phyloP scores from a whole-genome alignment of 2,113 vertebrate species.

The Syrrhaptes paradoxus region DNA sequence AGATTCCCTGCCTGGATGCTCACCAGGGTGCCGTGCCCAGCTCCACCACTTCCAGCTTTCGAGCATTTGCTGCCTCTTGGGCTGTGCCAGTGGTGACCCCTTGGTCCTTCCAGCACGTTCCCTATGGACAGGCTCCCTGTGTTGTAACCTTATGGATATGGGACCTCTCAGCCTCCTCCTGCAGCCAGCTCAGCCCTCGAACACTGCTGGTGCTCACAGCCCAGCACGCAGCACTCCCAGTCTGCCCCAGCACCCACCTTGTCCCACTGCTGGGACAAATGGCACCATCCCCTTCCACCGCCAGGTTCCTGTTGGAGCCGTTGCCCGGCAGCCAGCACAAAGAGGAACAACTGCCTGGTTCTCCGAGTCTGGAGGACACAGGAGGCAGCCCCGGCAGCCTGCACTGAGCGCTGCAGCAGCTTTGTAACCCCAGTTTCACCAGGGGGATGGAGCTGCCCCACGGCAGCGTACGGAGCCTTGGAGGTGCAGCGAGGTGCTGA shows the following conservation, averaged over 20 bases:
- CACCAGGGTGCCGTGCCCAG: neutral
- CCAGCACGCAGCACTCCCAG: neutral
- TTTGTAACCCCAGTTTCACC: neutral
- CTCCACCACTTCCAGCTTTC: neutral
- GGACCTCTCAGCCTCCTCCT: neutral
- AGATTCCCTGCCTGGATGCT: neutral
- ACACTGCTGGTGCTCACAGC: rapidly evolving
- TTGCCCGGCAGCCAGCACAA: neutral
- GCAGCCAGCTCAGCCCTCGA: neutral
- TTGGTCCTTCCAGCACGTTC: neutral
- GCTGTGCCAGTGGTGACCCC: neutral
- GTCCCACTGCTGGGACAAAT: neutral
- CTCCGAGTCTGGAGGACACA: neutral
- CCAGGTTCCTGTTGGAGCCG: neutral
- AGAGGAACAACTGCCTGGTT: neutral
- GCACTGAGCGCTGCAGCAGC: neutral
- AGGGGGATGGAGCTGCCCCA: neutral
- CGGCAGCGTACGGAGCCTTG: rapidly evolving
- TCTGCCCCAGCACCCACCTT: too few species aligned
- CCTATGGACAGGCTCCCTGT: rapidly evolving
- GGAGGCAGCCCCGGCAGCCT: neutral
- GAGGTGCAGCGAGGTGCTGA: neutral
- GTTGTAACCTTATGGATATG: neutral
- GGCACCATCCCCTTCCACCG: neutral
- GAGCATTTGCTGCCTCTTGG: neutral